Base-by-base conservation (phyloP, 2,888 invertebrate genomes). In the Cybosia mesomella region DNA sequence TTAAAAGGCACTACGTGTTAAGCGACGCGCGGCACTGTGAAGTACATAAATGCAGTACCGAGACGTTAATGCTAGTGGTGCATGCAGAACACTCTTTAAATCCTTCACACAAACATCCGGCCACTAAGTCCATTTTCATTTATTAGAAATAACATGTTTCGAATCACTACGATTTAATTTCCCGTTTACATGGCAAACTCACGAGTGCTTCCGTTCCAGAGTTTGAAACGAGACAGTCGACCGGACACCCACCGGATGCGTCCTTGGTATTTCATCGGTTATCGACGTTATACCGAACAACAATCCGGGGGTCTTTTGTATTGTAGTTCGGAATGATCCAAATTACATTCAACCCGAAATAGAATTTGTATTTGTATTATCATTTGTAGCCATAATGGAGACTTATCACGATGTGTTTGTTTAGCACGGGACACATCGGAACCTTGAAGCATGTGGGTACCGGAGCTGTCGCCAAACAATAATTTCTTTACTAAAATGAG, bases 91-190 rank as follows among this genome's bases (percentile, higher is more conserved):
- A 18, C 43, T 43, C 22, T 55, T 22, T 13, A 24, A 54, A 15
- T 55, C 13, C 55, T 55, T 22, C 22, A 22, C 49, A 49, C 8
- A 49, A 9, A 53, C n/a, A 9, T 60, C 59, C 66, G 32, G 18
- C 21, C 24, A 39, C 28, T 15, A 54, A 22, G 36, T 28, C 22
- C 15, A 36, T 34, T 36, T 49, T n/a, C 32, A 34, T 32, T 55
- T 15, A 24, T 32, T 28, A 43, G 32, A 34, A 18, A 32, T 32
- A 13, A 62, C 55, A 58, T 58, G 11, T 54, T 49, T 58, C 36
- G 18, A 43, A 39, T 24, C 15, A 36, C 32, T 55, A 49, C 64
- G 28, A 58, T 64, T 63, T 64, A 64, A 69, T 69, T 69, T 69
- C 65, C 69, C n/a, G 49, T 58, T 53, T n/a, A 57, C 58, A 66